These are phyloP conservation scores for Bovichtus variegatus DNA, from an alignment of 2,797 vertebrate genomes.

Conservation along the genomic window DNA sequence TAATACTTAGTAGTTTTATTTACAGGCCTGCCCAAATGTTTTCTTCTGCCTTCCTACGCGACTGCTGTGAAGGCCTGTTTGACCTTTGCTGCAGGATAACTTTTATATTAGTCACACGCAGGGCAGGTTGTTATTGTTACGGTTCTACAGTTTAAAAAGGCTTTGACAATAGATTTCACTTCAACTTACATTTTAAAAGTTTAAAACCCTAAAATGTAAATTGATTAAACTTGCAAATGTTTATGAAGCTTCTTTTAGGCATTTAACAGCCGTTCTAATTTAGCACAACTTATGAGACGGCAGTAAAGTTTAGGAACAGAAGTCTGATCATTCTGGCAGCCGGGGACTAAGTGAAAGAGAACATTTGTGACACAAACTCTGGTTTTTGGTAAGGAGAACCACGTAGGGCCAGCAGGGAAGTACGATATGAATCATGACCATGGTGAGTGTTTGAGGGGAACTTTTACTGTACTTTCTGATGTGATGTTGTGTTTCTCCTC, in stretches of 20 bases:
- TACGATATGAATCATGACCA: background rate
- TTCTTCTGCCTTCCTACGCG: no score
- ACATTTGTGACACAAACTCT: background rate
- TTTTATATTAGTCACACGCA: background rate
- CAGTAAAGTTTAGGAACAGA: background rate
- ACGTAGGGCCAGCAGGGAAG: background rate
- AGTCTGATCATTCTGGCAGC: background rate
- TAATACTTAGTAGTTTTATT: background rate
- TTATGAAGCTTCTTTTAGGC: background rate
- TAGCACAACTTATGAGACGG: background rate
- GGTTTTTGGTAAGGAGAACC: constrained; percentile 3
- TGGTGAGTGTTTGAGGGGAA: background rate
- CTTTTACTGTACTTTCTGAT: constrained; percentile 10
- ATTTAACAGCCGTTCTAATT: background rate
- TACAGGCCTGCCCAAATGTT: background rate
- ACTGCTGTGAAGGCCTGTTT: constrained; percentile 1
- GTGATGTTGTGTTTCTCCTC: background rate
- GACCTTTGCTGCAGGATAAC: background rate
- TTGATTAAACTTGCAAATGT: background rate
- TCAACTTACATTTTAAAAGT: background rate
- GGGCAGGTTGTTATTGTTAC: background rate
- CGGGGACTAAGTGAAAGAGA: background rate
- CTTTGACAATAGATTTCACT: background rate
- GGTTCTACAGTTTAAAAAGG: background rate
- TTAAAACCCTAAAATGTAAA: background rate